Percentiles rank a stretch among this genome's conserved stretches.
phyloP scores from a whole-genome alignment of 2,888 invertebrate genomes.

The Troilus luridus region DNA sequence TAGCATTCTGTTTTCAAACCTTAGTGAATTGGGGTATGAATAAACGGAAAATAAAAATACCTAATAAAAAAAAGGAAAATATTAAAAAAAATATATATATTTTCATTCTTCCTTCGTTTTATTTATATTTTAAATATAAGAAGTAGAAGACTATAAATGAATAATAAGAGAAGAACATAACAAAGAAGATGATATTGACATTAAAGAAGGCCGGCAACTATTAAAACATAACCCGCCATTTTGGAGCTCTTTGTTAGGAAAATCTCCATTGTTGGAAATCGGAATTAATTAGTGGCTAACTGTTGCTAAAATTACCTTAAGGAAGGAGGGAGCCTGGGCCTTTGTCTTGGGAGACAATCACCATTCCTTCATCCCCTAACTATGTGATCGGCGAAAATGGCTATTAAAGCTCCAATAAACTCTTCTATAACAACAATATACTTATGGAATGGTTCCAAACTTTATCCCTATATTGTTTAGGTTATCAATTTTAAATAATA shows the following conservation, averaged over 20 bases:
- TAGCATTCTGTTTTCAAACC: no score
- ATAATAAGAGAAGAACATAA: neutral
- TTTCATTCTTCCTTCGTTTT: neutral
- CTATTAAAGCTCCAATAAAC: neutral
- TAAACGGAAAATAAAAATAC: no score
- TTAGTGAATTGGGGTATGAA: no score
- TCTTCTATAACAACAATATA: neutral
- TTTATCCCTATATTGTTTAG: no score
- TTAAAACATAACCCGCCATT: slow-evolving; percentile 48
- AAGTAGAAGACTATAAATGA: neutral
- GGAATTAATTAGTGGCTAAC: slow-evolving; percentile 50
- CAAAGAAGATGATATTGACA: neutral
- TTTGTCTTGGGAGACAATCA: slow-evolving; percentile 25
- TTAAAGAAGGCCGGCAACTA: neutral
- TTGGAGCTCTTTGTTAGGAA: slow-evolving; percentile 45
- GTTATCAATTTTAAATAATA: no score
- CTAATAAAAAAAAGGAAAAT: no score
- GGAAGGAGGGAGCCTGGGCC: slow-evolving; percentile 2
- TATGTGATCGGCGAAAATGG: neutral
- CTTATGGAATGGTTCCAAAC: no score
- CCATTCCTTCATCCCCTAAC: slow-evolving; percentile 7
- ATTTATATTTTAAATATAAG: neutral
- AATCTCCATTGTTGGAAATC: slow-evolving; percentile 48
- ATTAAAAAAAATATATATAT: no score
- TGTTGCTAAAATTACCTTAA: slow-evolving; percentile 32